A percentile compares a stretch with the other conserved stretches of the same genome.
phyloP scores from a whole-genome alignment of 2,888 invertebrate genomes.

The Drosophila barbarae region DNA sequence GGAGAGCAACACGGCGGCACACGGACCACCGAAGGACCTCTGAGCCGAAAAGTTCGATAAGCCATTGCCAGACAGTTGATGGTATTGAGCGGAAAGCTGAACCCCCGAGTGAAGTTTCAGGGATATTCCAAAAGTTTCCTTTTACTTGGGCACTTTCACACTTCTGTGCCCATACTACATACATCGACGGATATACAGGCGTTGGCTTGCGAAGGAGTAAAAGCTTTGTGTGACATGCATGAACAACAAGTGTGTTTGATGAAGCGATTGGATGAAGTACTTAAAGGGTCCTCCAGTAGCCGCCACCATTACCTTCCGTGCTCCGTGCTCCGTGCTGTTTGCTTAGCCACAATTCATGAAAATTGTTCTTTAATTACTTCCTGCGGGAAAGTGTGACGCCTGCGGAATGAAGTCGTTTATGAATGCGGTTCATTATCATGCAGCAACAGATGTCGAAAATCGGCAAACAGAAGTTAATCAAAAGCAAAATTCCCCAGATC shows the following conservation, averaged over 20 bases:
- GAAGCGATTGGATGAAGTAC: constrained; percentile 57
- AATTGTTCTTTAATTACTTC: constrained; percentile 71
- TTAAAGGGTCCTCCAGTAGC: constrained; percentile 24
- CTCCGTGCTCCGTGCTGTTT: constrained; percentile 13
- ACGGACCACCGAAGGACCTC: constrained; percentile 21
- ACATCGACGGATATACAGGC: not conserved
- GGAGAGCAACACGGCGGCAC: constrained; percentile 3
- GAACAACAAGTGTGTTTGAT: constrained; percentile 60
- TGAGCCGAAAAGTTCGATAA: constrained; percentile 47
- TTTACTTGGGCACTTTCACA: constrained; percentile 31
- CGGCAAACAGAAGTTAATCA: constrained; percentile 56
- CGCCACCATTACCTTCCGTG: constrained; percentile 7
- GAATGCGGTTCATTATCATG: constrained; percentile 64
- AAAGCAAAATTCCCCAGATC: constrained; percentile 39
- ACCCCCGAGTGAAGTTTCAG: constrained; percentile 52
- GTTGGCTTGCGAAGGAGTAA: constrained; percentile 25
- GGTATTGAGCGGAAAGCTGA: constrained; percentile 43
- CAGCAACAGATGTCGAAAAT: constrained; percentile 62
- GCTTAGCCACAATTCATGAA: constrained; percentile 47
- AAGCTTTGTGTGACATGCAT: constrained; percentile 39
- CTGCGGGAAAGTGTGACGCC: constrained; percentile 43
- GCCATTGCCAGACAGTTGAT: constrained; percentile 42
- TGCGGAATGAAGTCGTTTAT: constrained; percentile 44
- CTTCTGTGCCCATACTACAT: constrained; percentile 12
- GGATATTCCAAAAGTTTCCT: constrained; percentile 65